Conservation (phyloP, 1,140 invertebrate species). For the Papilio glaucus region DNA sequence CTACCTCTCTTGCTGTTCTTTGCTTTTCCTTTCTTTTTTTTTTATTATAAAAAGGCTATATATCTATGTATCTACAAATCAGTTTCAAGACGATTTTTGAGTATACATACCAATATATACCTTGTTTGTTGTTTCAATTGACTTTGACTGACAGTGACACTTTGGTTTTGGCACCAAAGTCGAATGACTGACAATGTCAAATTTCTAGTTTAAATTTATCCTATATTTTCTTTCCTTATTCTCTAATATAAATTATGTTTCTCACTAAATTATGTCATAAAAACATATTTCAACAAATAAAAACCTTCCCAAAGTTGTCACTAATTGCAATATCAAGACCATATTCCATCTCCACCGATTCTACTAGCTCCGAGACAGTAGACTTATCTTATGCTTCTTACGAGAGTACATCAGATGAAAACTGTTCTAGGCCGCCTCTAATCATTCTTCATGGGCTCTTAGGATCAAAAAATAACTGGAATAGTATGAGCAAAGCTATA, state of each 20-base stretch:
- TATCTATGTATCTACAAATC: too few relatives aligned
- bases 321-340: slow-evolving; percentile 40
- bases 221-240: slow-evolving; percentile 14
- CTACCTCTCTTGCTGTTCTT: too few relatives aligned
- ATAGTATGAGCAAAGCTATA: slow-evolving; percentile 91
- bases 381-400: slow-evolving; percentile 78
- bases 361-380: slow-evolving; percentile 66
- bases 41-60: too few relatives aligned
- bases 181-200: slow-evolving; percentile 33
- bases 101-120: too few relatives aligned
- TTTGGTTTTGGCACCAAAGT: too few relatives aligned
- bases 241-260: slow-evolving; percentile 63
- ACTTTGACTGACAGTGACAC: too few relatives aligned
- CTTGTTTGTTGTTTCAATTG: too few relatives aligned
- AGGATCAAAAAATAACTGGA: slow-evolving; percentile 94
- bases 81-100: too few relatives aligned
- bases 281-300: slow-evolving; percentile 41
- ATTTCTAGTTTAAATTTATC: slow-evolving; percentile 35
- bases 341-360: slow-evolving; percentile 46
- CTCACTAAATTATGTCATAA: slow-evolving; percentile 48
- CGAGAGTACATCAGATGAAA: slow-evolving; percentile 66
- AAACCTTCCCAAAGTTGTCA: slow-evolving; percentile 22
- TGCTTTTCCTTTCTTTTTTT: too few relatives aligned
- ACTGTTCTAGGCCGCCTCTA: slow-evolving; percentile 84
- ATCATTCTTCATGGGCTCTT: slow-evolving; percentile 94